Base-by-base conservation (phyloP, 2,888 invertebrate species). In the Agrochola circellaris region DNA sequence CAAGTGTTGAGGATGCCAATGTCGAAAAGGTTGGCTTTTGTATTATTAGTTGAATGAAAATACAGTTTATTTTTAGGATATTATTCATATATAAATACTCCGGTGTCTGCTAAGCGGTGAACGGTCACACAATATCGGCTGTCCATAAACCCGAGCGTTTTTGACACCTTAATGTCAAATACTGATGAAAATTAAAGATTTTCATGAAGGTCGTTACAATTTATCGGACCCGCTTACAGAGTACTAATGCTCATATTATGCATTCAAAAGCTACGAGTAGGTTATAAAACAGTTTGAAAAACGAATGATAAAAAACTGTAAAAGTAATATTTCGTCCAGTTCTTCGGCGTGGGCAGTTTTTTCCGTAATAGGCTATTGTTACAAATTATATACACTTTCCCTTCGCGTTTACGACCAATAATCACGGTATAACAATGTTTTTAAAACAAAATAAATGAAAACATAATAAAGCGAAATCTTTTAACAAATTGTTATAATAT, bases 1-100 rank as follows among this genome's bases (percentile, higher is more conserved):
- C 81, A 65, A 84, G 11, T 73, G 56, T 67, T 70, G 87, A 78
- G 73, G 86, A 88, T 71, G 75, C 34, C 8, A 74, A 64, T 51
- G 62, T 81, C 58, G 77, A 82, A 81, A 74, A 87, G 87, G 87
- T 87, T 68, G 26, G 69, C 6, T 72, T 72, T 77, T 68, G 13
- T 74, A 45, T 54, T n/a, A n/a, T 13, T 54, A 68, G 15, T 26
- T 68, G 17, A n/a, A 74, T 71, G 2, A n/a, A 77, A 61, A 23
- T 38, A 6, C 13, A 30, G 30, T 23, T 20, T 66, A 54, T 48
- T 56, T 56, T 30, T 42, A 72, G 13, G 23, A 7, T 58, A 4
- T 42, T 45, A 7, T 30, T 72, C 30, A 73, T 30, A n/a, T 17
- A 60, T 42, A 38, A 26, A 68, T 68, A n/a, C 34, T 45, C 7